Percentiles rank a stretch among this genome's conserved stretches.
These are phyloP conservation scores for Poeciliopsis infans DNA, from an alignment of 2,797 vertebrate genomes.

Conservation along the genomic window DNA sequence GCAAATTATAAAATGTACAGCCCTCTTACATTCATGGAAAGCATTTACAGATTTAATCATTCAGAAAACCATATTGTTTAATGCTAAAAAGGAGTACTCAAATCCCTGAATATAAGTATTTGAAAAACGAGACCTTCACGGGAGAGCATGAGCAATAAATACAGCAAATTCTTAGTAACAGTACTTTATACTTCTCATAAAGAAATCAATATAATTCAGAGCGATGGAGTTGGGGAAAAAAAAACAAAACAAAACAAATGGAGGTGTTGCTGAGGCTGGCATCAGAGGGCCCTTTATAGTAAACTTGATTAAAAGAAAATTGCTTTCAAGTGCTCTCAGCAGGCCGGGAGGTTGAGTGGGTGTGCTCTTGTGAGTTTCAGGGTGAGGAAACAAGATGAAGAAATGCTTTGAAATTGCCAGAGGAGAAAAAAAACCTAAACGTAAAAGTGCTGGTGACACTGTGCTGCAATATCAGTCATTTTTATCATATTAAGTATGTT, in stretches of 20 bases:
- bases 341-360: slow-evolving; percentile 75
- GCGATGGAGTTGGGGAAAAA: slow-evolving; percentile 47
- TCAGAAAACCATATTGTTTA: not conserved
- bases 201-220: slow-evolving; percentile 72
- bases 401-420: slow-evolving; percentile 71
- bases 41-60: not conserved
- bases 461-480: slow-evolving; percentile 56
- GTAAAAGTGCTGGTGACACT: slow-evolving; percentile 60
- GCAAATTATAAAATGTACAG: not conserved
- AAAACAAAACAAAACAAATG: slow-evolving; percentile 65
- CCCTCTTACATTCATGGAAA: not conserved
- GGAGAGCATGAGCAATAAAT: slow-evolving; percentile 56
- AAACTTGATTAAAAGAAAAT: slow-evolving; percentile 84
- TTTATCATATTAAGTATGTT: slow-evolving; percentile 58
- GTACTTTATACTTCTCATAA: slow-evolving; percentile 65
- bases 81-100: slow-evolving; percentile 1
- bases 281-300: slow-evolving; percentile 78
- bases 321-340: slow-evolving; percentile 81
- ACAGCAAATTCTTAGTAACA: slow-evolving; percentile 64
- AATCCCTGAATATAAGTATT: slow-evolving; percentile 11
- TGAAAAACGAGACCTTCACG: slow-evolving; percentile 31
- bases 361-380: slow-evolving; percentile 64
- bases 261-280: slow-evolving; percentile 68
- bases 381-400: slow-evolving; percentile 75
- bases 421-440: slow-evolving; percentile 54